These are phyloP conservation scores for Eupithecia insigniata DNA, from an alignment of 2,888 invertebrate genomes.

Conservation along the genomic window DNA sequence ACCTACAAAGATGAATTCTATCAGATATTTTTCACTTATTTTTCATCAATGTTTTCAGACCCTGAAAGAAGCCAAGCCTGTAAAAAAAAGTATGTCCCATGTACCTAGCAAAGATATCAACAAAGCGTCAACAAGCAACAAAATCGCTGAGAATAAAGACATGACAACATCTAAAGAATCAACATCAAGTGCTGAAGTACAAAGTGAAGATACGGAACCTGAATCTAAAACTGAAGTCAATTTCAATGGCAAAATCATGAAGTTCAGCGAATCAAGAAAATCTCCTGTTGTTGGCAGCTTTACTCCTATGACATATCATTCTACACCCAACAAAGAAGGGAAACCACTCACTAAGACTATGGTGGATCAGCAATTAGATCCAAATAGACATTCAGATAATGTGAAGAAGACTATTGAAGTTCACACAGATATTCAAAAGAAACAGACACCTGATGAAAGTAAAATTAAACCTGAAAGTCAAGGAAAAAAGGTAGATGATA, in stretches of 20 bases:
- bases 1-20: neutral
- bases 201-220: slow-evolving; percentile 55
- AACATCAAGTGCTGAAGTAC: slow-evolving; percentile 49
- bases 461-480: slow-evolving; percentile 20
- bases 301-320: slow-evolving; percentile 76
- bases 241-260: slow-evolving; percentile 71
- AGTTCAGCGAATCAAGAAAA: slow-evolving; percentile 73
- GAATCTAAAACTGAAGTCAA: slow-evolving; percentile 68
- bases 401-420: slow-evolving; percentile 79
- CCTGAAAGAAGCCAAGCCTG: slow-evolving; percentile 58
- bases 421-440: slow-evolving; percentile 63
- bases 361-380: slow-evolving; percentile 77
- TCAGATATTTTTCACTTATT: neutral
- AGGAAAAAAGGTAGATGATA: neutral
- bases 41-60: slow-evolving; percentile 60
- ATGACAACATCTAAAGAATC: slow-evolving; percentile 50
- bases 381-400: slow-evolving; percentile 75
- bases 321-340: slow-evolving; percentile 78
- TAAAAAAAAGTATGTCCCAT: slow-evolving; percentile 59
- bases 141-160: slow-evolving; percentile 57
- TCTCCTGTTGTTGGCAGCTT: slow-evolving; percentile 74
- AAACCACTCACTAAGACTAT: slow-evolving; percentile 78
- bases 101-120: slow-evolving; percentile 67
- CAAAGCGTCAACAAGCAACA: slow-evolving; percentile 61
- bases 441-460: slow-evolving; percentile 25